phyloP scores from a whole-genome alignment of 2,797 vertebrate genomes.

The Tauraco hartlaubi region DNA sequence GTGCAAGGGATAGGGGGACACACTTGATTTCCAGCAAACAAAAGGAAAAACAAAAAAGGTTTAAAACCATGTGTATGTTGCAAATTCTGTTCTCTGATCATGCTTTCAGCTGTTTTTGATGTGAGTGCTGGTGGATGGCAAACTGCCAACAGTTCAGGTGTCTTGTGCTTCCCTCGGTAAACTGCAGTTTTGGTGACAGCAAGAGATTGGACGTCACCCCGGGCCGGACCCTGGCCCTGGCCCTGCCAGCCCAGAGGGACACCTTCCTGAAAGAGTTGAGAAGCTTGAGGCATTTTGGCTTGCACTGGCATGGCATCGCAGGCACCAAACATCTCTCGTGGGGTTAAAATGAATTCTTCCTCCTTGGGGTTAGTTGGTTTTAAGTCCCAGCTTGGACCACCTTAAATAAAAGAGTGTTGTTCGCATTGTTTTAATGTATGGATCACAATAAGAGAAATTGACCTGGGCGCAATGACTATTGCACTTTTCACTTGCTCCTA shows the following conservation, averaged over 20 bases:
- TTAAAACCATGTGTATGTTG: neutral
- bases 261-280: neutral
- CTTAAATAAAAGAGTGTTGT: neutral
- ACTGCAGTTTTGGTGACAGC: neutral
- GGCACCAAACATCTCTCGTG: neutral
- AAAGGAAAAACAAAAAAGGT: neutral
- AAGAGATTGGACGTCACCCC: rapidly evolving
- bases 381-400: neutral
- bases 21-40: neutral
- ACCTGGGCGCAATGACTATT: neutral
- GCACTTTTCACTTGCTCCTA: neutral
- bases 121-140: neutral
- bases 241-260: rapidly evolving
- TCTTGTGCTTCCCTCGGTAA: neutral
- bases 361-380: neutral
- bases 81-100: neutral
- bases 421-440: neutral
- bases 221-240: neutral
- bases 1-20: neutral
- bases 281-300: neutral
- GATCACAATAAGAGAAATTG: neutral
- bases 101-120: neutral
- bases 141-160: neutral
- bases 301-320: neutral
- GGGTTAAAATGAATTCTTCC: neutral